These are phyloP conservation scores for Pachydiplax longipennis DNA, from an alignment of 2,888 invertebrate genomes.

Conservation along the genomic window DNA sequence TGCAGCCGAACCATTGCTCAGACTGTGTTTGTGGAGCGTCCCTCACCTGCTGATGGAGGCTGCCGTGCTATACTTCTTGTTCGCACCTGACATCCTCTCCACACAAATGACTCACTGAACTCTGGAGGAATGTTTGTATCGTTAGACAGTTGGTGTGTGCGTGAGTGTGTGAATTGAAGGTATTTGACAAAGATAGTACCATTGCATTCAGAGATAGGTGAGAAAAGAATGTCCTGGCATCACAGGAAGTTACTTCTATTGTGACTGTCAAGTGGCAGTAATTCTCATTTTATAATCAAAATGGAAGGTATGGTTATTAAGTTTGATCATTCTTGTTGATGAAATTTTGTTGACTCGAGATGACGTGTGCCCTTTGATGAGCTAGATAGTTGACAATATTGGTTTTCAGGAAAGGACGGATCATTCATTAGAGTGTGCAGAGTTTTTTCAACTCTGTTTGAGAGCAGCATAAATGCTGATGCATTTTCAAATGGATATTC, in stretches of 20 bases:
- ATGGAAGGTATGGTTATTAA: neutral
- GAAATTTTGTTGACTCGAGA: neutral
- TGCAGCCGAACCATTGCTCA: neutral
- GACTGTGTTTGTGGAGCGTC: constrained; percentile 36
- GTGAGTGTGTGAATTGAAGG: neutral
- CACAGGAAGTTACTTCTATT: neutral
- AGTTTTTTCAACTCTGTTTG: neutral
- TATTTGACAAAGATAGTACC: neutral
- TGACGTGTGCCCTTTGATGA: neutral
- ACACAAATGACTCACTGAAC: neutral
- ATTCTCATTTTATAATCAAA: neutral
- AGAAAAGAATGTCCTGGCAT: neutral
- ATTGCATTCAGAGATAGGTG: neutral
- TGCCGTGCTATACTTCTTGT: constrained; percentile 29
- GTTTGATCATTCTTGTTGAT: neutral
- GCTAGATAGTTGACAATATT: neutral
- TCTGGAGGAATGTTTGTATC: neutral
- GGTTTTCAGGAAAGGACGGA: neutral
- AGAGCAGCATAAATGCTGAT: constrained; percentile 6
- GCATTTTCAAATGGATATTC: constrained; percentile 1
- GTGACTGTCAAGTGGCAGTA: neutral
- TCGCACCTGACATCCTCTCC: constrained; percentile 5
- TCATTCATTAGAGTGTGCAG: neutral
- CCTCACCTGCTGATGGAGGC: constrained; percentile 11
- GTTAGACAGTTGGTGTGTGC: neutral